phyloP scores from a whole-genome alignment of 2,797 vertebrate genomes.

The Prunella strophiata region DNA sequence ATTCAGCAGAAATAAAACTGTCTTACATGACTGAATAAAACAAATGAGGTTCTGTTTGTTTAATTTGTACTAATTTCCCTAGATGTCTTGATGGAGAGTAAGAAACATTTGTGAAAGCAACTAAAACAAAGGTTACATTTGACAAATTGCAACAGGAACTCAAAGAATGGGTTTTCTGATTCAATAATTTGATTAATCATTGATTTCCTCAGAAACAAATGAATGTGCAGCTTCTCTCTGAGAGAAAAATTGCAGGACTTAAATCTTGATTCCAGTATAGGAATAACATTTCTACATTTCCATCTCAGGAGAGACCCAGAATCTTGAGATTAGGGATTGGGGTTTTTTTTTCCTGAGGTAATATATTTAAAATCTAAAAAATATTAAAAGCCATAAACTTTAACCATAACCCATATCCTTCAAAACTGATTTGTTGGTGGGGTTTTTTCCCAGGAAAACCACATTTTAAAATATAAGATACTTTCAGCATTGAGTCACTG shows the following conservation, averaged over 20 bases:
- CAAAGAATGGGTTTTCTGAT: not conserved
- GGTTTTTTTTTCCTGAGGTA: not conserved
- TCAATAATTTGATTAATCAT: not conserved
- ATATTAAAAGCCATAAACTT: not conserved
- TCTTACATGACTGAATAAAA: not conserved
- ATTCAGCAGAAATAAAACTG: not conserved
- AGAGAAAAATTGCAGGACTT: not conserved
- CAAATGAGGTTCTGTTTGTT: not conserved
- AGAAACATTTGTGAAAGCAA: not conserved
- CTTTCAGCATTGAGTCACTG: not conserved
- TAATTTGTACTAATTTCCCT: not conserved
- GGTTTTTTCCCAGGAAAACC: not conserved
- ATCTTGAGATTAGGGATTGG: not conserved
- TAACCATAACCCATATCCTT: not conserved
- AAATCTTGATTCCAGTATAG: not conserved
- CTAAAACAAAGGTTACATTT: not conserved
- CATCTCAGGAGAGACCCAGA: not conserved
- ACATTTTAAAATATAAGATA: not conserved
- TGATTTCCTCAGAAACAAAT: slow-evolving; percentile 1
- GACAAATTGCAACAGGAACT: not conserved
- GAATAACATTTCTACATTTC: not conserved
- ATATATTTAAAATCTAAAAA: not conserved
- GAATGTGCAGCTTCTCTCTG: not conserved
- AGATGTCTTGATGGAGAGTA: not conserved
- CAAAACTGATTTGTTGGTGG: not conserved